These are phyloP conservation scores for Motacilla tschutschensis DNA, from an alignment of 2,113 vertebrate species.

Conservation along the genomic window DNA sequence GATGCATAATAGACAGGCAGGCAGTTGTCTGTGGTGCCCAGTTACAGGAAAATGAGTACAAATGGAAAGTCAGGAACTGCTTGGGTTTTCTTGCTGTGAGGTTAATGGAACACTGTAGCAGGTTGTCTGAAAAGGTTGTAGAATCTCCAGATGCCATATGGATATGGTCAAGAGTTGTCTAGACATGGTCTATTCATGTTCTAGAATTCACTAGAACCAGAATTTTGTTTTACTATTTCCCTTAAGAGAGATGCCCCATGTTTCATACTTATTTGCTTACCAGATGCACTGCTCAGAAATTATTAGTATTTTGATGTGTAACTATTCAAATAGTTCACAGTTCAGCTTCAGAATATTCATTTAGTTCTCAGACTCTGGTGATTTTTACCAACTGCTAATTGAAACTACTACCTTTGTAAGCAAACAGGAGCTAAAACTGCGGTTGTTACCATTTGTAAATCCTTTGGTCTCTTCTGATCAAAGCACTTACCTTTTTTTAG, in stretches of 20 bases:
- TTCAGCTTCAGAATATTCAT: neutral
- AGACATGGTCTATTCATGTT: too few relatives aligned
- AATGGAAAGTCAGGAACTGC: neutral
- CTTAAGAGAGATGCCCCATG: neutral
- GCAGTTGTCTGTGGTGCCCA: neutral
- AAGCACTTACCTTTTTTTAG: neutral
- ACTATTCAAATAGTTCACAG: neutral
- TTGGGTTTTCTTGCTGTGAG: neutral
- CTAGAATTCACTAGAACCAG: neutral
- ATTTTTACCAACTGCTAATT: neutral
- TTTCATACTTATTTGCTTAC: neutral
- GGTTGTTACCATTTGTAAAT: neutral
- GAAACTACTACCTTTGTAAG: neutral
- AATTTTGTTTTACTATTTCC: neutral
- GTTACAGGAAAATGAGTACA: neutral
- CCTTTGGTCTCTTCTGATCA: neutral
- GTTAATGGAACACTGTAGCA: neutral
- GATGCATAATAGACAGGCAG: neutral
- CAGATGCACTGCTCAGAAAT: neutral
- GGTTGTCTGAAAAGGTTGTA: neutral
- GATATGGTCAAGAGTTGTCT: neutral
- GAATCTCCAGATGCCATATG: accelerated
- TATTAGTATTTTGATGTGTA: neutral
- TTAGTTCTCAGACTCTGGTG: neutral
- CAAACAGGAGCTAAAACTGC: neutral